These are phyloP conservation scores for Castor canadensis DNA, from an alignment of 2,113 vertebrate genomes.

Conservation along the genomic window DNA sequence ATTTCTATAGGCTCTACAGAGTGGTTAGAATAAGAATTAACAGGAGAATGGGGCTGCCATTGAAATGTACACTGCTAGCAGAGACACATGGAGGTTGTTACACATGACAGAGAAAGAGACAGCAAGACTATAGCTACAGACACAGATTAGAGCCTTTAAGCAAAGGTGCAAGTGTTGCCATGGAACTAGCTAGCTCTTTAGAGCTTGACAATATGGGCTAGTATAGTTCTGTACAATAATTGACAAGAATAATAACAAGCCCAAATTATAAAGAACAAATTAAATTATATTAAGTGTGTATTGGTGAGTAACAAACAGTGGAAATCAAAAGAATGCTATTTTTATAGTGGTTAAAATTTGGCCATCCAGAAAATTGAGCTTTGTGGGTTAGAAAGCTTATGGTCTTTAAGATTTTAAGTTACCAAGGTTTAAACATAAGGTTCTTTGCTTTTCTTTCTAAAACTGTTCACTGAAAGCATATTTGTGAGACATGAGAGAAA, in stretches of 20 bases:
- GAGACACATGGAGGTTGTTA: background rate
- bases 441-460: background rate
- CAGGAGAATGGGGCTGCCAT: background rate
- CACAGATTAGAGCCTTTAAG: accelerated
- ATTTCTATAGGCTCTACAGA: background rate
- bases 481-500: background rate
- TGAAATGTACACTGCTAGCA: background rate
- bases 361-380: background rate
- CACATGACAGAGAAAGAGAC: background rate
- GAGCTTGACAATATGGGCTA: too few species aligned
- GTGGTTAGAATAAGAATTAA: background rate
- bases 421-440: background rate
- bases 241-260: background rate
- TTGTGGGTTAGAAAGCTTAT: background rate
- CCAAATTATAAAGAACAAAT: background rate
- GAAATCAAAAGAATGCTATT: too few species aligned
- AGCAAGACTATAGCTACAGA: too few species aligned
- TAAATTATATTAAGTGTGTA: background rate
- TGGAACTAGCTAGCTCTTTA: background rate
- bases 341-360: background rate
- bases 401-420: background rate
- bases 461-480: background rate
- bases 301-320: background rate
- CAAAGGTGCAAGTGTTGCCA: background rate
- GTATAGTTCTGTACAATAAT: background rate